Percentiles rank a stretch among this genome's conserved stretches.
These are phyloP conservation scores for Remorina albescens DNA, from an alignment of 2,797 vertebrate species.

Conservation along the genomic window DNA sequence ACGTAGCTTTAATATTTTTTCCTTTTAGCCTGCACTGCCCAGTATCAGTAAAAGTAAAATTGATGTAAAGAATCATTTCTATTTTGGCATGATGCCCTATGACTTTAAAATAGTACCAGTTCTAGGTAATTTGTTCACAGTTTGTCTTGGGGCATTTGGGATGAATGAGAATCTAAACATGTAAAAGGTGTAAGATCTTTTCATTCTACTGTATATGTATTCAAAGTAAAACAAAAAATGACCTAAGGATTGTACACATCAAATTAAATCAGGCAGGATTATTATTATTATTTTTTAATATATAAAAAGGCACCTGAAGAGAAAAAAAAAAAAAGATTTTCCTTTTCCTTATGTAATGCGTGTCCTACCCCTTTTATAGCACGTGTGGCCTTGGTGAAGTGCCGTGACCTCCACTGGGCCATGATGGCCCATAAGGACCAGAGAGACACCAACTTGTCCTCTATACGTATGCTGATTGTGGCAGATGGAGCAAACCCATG, in stretches of 20 bases:
- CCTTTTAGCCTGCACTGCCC: neutral
- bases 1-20: neutral
- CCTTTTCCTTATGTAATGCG: no score
- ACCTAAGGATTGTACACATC: neutral
- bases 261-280: neutral
- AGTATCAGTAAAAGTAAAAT: neutral
- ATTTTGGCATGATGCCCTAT: no score
- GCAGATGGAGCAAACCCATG: slow-evolving; percentile 98
- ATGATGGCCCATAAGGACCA: slow-evolving; percentile 99
- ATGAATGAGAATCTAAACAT: no score
- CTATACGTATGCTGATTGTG: slow-evolving; percentile 97
- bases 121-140: no score
- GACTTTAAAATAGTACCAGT: no score
- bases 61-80: no score
- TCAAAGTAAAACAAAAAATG: neutral
- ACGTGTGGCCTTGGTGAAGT: slow-evolving; percentile 96
- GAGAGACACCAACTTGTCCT: slow-evolving; percentile 93
- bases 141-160: no score
- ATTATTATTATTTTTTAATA: neutral
- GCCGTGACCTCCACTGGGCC: slow-evolving; percentile 98
- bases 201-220: neutral
- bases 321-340: no score
- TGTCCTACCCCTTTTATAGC: slow-evolving; percentile 76
- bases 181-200: no score
- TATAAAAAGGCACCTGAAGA: neutral